A percentile compares a stretch with the other conserved stretches of the same genome.
Conservation (phyloP, 1,140 invertebrate genomes). For the Achroia grisella region DNA sequence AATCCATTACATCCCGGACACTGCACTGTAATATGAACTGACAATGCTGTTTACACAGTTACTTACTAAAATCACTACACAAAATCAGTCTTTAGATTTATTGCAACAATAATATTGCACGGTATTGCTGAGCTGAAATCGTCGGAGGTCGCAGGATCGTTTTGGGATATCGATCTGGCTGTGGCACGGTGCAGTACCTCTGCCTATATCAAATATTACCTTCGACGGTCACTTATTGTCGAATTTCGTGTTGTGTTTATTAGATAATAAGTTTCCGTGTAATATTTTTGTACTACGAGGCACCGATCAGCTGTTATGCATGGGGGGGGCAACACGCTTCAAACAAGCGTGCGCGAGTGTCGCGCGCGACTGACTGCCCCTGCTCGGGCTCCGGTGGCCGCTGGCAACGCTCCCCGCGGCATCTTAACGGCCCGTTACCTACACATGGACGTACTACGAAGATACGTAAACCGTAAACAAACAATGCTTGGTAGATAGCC, state of each 20-base stretch:
- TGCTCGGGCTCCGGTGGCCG: not conserved
- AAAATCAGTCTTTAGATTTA: slow-evolving; percentile 25
- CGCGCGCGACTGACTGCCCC: slow-evolving; percentile 52
- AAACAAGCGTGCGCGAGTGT: slow-evolving; percentile 37
- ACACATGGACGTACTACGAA: slow-evolving; percentile 53
- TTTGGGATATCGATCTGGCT: slow-evolving; percentile 38
- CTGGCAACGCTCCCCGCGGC: slow-evolving; percentile 32
- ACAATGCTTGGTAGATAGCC: slow-evolving; percentile 25
- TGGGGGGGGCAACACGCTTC: slow-evolving; percentile 13
- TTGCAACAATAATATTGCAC: slow-evolving; percentile 35
- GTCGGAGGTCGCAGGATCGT: slow-evolving; percentile 21
- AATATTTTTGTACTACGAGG: slow-evolving; percentile 24
- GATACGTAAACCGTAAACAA: slow-evolving; percentile 67
- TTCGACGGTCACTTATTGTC: no score
- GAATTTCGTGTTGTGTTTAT: not conserved
- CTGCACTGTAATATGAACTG: slow-evolving; percentile 30
- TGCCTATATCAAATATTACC: not conserved
- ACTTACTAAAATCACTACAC: slow-evolving; percentile 23
- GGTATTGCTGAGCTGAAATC: slow-evolving; percentile 19
- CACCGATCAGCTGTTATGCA: slow-evolving; percentile 47
- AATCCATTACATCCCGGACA: slow-evolving; percentile 53
- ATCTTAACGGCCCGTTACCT: slow-evolving; percentile 50
- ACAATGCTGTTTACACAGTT: slow-evolving; percentile 26
- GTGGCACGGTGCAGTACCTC: slow-evolving; percentile 14
- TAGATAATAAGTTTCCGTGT: slow-evolving; percentile 13